Evolutionary conservation across 2,113 vertebrate species (phyloP), one percentile per base, ranked within the genome.

Genomic region (Mugil cephalus): DNA sequence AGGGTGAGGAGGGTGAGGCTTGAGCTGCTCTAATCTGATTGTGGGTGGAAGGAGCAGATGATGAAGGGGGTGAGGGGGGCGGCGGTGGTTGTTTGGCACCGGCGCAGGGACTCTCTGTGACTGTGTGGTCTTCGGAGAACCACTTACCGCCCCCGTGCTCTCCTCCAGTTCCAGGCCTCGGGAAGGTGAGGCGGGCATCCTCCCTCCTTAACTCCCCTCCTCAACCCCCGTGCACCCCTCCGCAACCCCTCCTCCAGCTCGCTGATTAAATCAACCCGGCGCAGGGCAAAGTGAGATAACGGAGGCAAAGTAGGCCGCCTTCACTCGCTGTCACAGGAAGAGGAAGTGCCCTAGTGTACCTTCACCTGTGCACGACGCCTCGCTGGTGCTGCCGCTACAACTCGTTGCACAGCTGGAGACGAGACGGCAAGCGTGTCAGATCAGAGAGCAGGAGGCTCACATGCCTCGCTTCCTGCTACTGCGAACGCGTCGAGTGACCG

Each of bases 241-340:
- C n/a, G n/a, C n/a, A n/a, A n/a, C n/a, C n/a, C 7, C 7, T 7
- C 34, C 19, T 17, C 30, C 10, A 74, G 72, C 62, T 48, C 68
- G 71, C 88, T 84, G 93, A 94, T 94, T 85, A 87, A 67, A 94
- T 93, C 92, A 83, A 59, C 68, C 77, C 71, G 69, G 55, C 8
- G 21, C 81, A 56, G 74, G 64, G 69, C 80, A 74, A 79, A 74
- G 87, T 15, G 64, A 24, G 70, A 81, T 62, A 83, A 66, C 66
- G 35, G 51, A 75, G 61, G 40, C 74, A 90, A 94, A 92, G 87
- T 92, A 93, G 93, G 93, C 83, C 92, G 82, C 74, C 52, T 83
- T 83, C 46, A 39, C 84, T 76, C 84, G 90, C 85, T 88, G 79
- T 78, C 70, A 88, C 79, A 91, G 89, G 91, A 91, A 89, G 82